These are phyloP conservation scores for Pheosia tremula DNA, from an alignment of 2,888 invertebrate species.

Conservation along the genomic window DNA sequence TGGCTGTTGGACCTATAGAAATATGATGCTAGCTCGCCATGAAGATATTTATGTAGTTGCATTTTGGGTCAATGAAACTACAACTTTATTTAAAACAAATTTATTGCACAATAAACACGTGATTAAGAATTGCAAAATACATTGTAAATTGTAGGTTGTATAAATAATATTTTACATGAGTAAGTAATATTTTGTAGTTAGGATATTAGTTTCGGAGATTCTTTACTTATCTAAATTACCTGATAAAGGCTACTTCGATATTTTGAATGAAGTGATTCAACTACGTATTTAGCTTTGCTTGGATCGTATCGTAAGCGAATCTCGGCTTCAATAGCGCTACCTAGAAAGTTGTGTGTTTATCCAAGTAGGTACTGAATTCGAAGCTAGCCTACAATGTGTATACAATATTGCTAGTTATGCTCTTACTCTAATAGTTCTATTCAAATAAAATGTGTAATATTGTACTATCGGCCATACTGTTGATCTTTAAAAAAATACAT, in stretches of 20 bases:
- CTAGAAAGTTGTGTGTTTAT: not conserved
- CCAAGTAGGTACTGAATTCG: no score
- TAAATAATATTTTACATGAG: not conserved
- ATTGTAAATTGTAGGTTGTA: constrained; percentile 24
- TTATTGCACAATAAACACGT: constrained; percentile 50
- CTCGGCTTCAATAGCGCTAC: not conserved
- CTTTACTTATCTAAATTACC: not conserved
- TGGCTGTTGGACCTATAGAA: no score
- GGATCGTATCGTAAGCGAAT: no score
- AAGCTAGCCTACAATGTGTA: not conserved
- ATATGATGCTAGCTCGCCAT: no score
- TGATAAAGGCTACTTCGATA: not conserved
- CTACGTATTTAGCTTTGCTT: no score
- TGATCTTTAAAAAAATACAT: constrained; percentile 6
- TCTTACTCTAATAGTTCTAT: not conserved
- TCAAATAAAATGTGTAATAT: not conserved
- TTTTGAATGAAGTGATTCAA: no score
- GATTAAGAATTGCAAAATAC: constrained; percentile 37
- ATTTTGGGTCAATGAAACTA: constrained; percentile 10
- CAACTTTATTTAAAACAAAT: constrained; percentile 34
- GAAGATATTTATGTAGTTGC: no score
- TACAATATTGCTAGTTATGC: not conserved
- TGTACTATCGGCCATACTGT: not conserved
- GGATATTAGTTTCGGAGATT: not conserved
- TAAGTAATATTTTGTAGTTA: no score